phyloP scores from a whole-genome alignment of 2,113 vertebrate species.

The Strigops habroptila region DNA sequence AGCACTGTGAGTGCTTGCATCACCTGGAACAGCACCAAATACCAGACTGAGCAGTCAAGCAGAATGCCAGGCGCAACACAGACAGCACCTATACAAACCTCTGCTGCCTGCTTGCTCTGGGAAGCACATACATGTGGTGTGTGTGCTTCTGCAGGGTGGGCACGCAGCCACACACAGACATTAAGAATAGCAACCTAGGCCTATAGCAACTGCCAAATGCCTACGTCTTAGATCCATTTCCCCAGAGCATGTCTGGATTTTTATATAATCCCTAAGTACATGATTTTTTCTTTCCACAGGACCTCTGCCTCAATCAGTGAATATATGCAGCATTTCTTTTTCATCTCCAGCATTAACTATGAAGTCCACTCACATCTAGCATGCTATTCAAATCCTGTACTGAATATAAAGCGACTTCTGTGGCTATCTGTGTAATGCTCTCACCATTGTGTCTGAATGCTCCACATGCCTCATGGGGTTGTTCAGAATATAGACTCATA shows the following conservation, averaged over 20 bases:
- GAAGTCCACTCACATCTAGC: neutral
- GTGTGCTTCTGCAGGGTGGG: neutral
- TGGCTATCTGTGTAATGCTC: neutral
- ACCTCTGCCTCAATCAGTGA: neutral
- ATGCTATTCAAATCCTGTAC: neutral
- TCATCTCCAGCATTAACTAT: slow-evolving; percentile 4
- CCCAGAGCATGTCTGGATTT: neutral
- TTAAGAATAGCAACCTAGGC: neutral
- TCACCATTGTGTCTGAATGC: neutral
- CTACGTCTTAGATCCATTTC: neutral
- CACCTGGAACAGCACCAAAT: neutral
- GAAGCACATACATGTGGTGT: neutral
- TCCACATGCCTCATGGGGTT: neutral
- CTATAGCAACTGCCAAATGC: neutral
- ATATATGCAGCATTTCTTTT: neutral
- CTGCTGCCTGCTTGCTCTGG: neutral
- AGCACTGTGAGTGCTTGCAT: neutral
- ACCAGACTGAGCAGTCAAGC: neutral
- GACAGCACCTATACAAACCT: neutral
- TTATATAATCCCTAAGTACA: neutral
- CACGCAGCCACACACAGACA: neutral
- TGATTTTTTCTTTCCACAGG: neutral
- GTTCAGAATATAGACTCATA: neutral
- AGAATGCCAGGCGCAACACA: fast-evolving
- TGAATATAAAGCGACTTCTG: neutral